Evolutionary conservation across 1,140 invertebrate species (phyloP).

Genomic region (Tribolium madens): DNA sequence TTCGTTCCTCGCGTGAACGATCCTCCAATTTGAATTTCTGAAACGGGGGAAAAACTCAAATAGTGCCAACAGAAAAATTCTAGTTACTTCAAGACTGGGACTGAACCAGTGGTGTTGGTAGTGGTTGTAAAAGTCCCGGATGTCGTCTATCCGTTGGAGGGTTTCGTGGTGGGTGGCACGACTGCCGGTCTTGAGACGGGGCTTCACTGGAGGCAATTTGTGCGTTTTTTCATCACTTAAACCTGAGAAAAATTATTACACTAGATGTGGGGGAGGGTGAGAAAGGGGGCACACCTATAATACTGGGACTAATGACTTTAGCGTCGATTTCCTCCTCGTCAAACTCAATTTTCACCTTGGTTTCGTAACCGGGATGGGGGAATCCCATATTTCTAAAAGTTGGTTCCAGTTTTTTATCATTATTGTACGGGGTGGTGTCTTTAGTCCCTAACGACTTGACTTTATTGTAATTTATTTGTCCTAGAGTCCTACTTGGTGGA

Average conservation of each 20-base stretch:
- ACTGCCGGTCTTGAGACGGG: constrained; percentile 53
- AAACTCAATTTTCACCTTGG: constrained; percentile 52
- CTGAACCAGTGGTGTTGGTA: constrained; percentile 65
- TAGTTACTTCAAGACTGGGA: constrained; percentile 62
- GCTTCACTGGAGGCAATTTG: constrained; percentile 52
- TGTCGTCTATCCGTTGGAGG: constrained; percentile 62
- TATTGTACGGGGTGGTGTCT: constrained; percentile 49
- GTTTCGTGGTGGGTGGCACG: constrained; percentile 60
- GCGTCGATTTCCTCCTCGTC: constrained; percentile 53
- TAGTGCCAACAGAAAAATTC: not conserved
- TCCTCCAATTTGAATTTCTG: constrained; percentile 64
- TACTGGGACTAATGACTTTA: constrained; percentile 61
- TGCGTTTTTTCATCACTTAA: constrained; percentile 57
- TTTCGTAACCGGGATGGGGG: constrained; percentile 27
- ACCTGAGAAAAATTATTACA: constrained; percentile 49
- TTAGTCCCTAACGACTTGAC: constrained; percentile 47
- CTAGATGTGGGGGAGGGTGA: too few species aligned
- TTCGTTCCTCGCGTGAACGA: constrained; percentile 62
- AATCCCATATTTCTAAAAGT: constrained; percentile 44
- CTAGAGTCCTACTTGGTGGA: constrained; percentile 41
- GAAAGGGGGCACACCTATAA: too few species aligned
- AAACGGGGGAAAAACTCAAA: not conserved
- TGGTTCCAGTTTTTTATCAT: constrained; percentile 47
- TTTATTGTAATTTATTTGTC: constrained; percentile 33
- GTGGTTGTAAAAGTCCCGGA: constrained; percentile 60